Base-by-base conservation (phyloP, 2,113 vertebrate species). In the Semnornis frantzii region DNA sequence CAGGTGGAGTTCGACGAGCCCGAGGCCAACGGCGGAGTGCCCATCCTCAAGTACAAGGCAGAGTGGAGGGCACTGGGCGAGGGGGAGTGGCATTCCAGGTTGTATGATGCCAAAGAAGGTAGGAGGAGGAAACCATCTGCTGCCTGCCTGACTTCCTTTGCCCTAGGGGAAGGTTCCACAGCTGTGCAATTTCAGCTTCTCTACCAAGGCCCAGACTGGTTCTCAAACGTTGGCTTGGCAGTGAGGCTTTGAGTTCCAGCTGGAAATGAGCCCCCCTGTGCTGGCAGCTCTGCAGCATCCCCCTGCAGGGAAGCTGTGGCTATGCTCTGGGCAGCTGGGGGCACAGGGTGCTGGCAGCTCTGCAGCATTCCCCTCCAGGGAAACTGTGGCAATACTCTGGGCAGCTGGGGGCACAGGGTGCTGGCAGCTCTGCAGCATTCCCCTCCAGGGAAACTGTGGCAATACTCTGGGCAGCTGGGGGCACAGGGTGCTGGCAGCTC, bases 21-120 rank as follows among this genome's bases (percentile, higher is more conserved):
- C 0, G 99, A 99, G 72, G 98, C 99, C 85, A 98, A 97, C 0
- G 99, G 99, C 1, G 99, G 99, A 2, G 99, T 99, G 74, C 98
- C 99, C 63, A 98, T 99, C 81, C 98, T 99, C 89, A 98, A 96
- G 60, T 99, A 99, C 97, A 98, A 97, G 94, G 99, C 98, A 0
- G 98, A 99, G 81, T 99, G 99, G 99, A 98, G 96, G 91, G 93
- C 91, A 0, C 77, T 97, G 85, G 98, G 98, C 6, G 97, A 98
- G 68, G 98, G 97, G 24, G 97, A 96, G 37, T 99, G 99, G 99
- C 89, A 96, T 33, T 97, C 97, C 7, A 96, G 63, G 75, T 91
- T 98, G 93, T 99, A 98, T 8, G 98, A 99, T 66, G 98, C 98
- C 84, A 98, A 97, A 91, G 98, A 99, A 93, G 99, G 99, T 99